Conservation (phyloP, 2,113 vertebrate species). For the Ovis aries region ARS-UI_Ramb_v3.0 NC_056057.1:35872501-35873000, state of each 20-base stretch:
- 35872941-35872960: background rate
- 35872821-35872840: background rate
- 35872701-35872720: no score
- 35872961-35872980: fast-evolving
- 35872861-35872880: background rate
- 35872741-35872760: background rate
- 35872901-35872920: background rate
- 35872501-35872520: no score
- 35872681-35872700: no score
- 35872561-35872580: no score
- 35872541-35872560: no score
- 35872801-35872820: background rate
- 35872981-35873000: background rate
- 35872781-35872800: background rate
- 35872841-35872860: background rate
- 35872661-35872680: no score
- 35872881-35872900: background rate
- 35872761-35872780: background rate
- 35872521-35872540: no score
- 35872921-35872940: background rate
- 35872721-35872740: no score
- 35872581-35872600: no score
- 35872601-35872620: no score
- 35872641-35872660: no score
- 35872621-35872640: no score